Percentiles rank a stretch among this genome's conserved stretches.
Evolutionary conservation across 2,797 vertebrate species (phyloP).

Genomic region (Arrhamphus sclerolepis): DNA sequence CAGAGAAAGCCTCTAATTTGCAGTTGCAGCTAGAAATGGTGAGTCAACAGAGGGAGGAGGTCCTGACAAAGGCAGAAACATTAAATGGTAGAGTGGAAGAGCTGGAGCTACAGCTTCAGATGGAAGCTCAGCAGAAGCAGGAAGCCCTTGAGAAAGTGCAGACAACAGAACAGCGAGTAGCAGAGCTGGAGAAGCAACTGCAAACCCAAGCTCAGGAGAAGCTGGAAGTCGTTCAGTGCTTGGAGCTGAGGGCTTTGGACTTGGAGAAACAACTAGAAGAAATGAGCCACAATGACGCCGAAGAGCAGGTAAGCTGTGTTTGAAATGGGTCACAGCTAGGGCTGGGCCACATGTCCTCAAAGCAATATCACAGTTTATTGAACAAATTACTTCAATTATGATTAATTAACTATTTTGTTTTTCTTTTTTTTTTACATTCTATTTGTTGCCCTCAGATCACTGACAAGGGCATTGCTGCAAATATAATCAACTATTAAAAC

Average conservation of each 20-base stretch:
- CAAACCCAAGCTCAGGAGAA: conserved; percentile 59
- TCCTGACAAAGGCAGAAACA: conserved; percentile 14
- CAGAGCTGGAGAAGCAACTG: conserved; percentile 54
- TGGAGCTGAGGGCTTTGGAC: no score
- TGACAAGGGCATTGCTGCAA: no score
- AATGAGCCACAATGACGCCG: neutral
- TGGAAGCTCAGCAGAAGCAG: conserved; percentile 54
- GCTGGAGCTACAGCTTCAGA: conserved; percentile 58
- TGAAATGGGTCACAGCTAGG: neutral
- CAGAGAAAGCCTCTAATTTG: conserved; percentile 61
- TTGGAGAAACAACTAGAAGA: conserved; percentile 53
- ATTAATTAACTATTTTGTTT: no score
- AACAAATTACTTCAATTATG: no score
- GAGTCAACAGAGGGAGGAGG: conserved; percentile 55
- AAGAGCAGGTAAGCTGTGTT: conserved; percentile 44
- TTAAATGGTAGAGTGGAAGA: conserved; percentile 27
- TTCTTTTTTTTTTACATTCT: no score
- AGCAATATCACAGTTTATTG: no score
- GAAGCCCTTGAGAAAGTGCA: conserved; percentile 32
- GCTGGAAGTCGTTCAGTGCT: no score
- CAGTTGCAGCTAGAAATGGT: conserved; percentile 66
- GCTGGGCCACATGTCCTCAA: no score
- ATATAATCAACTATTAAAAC: no score
- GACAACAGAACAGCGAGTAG: conserved; percentile 42
- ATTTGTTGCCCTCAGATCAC: no score